A percentile compares a stretch with the other conserved stretches of the same genome.
Conservation (phyloP, 2,888 invertebrate genomes). For the Globia sparganii region DNA sequence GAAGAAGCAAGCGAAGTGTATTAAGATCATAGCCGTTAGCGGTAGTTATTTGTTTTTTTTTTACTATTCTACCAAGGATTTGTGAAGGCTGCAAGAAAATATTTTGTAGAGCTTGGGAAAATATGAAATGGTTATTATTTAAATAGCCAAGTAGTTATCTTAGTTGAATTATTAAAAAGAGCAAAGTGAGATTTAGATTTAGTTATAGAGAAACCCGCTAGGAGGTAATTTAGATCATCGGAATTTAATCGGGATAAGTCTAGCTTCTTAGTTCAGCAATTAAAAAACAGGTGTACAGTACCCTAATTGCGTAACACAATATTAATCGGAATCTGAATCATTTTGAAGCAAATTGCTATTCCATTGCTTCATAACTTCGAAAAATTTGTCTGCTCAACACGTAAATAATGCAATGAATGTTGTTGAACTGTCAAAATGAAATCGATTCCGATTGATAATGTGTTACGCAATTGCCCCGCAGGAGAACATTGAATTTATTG, state of each 20-base stretch:
- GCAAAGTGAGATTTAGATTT: not conserved
- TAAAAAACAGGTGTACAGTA: no score
- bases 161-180: not conserved
- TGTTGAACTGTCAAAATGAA: no score
- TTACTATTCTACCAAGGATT: constrained; percentile 41
- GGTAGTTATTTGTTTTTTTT: constrained; percentile 27
- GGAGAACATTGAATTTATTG: no score
- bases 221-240: no score
- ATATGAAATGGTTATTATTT: constrained; percentile 28
- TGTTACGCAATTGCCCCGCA: no score
- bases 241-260: not conserved
- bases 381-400: no score
- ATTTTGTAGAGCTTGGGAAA: constrained; percentile 11
- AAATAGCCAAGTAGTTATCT: not conserved
- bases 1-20: constrained; percentile 50
- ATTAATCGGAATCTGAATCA: no score
- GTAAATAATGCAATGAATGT: no score
- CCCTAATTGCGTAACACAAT: no score
- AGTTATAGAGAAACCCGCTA: not conserved
- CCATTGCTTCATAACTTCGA: no score
- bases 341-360: no score
- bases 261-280: not conserved
- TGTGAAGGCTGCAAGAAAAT: constrained; percentile 29
- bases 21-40: constrained; percentile 36
- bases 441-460: no score